Evolutionary conservation across 2,888 invertebrate species (phyloP).

Genomic region (Aspidiotus destructor): DNA sequence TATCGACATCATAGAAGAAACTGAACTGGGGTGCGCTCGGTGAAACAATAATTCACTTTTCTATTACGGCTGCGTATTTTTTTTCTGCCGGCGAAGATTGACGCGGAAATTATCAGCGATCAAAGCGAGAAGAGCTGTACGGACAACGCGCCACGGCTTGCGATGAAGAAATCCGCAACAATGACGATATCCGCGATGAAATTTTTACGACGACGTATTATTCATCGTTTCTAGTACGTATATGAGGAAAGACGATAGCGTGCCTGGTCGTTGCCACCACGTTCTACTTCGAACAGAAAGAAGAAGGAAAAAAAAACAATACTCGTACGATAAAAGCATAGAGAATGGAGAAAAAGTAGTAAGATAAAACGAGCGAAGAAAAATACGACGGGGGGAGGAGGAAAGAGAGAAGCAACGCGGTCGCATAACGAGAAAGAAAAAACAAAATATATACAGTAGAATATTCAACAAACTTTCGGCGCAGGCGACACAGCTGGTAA

Average conservation of each 20-base stretch:
- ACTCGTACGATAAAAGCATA: neutral
- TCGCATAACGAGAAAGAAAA: neutral
- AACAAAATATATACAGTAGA: neutral
- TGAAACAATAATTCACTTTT: neutral
- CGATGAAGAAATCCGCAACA: neutral
- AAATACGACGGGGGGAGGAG: neutral
- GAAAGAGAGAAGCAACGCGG: neutral
- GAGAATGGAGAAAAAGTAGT: too few species aligned
- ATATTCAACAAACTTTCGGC: conserved; percentile 4
- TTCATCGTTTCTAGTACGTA: neutral
- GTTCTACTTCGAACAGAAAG: too few species aligned
- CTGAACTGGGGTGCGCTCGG: neutral
- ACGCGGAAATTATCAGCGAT: conserved; percentile 1
- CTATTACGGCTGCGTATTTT: neutral
- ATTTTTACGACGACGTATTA: conserved; percentile 1
- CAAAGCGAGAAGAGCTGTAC: neutral
- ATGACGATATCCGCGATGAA: conserved; percentile 2
- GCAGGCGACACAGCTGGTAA: neutral
- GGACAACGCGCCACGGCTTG: neutral
- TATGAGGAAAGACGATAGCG: too few species aligned
- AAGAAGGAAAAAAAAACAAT: conserved; percentile 4
- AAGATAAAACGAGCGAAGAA: neutral
- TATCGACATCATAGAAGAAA: too few species aligned
- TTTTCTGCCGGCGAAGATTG: neutral
- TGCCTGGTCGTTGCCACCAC: too few species aligned